phyloP scores from a whole-genome alignment of 2,113 vertebrate species.

The Aplodontia rufa region DNA sequence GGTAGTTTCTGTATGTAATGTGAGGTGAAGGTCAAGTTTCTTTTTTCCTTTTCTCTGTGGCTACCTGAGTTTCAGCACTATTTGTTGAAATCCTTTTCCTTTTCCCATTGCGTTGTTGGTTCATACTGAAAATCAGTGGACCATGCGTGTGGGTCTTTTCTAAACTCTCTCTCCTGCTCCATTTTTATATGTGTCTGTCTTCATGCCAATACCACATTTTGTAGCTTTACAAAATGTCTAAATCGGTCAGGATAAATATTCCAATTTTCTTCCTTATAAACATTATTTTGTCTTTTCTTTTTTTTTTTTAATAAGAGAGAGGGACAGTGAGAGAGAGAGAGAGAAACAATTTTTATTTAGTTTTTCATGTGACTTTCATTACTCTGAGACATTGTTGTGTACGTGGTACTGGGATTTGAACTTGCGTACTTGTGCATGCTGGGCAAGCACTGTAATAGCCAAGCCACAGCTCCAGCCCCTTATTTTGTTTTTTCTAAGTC shows the following conservation, averaged over 20 bases:
- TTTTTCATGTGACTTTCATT: too few relatives aligned
- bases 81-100: background rate
- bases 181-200: background rate
- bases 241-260: background rate
- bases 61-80: too few relatives aligned
- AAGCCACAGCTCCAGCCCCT: too few relatives aligned
- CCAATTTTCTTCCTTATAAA: background rate
- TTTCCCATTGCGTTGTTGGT: background rate
- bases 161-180: background rate
- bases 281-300: background rate
- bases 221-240: background rate
- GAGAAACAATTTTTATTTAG: too few relatives aligned
- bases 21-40: background rate
- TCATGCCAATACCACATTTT: background rate
- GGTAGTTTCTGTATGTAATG: background rate
- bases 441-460: too few relatives aligned
- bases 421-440: too few relatives aligned
- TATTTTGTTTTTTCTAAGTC: background rate
- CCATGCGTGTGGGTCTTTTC: background rate
- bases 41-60: background rate
- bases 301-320: too few relatives aligned
- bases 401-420: too few relatives aligned
- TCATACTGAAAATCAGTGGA: background rate
- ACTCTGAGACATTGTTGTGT: too few relatives aligned
- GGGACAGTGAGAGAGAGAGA: too few relatives aligned